Base-by-base conservation (phyloP, 1,140 invertebrate species). In the Sitobion miscanthi region DNA sequence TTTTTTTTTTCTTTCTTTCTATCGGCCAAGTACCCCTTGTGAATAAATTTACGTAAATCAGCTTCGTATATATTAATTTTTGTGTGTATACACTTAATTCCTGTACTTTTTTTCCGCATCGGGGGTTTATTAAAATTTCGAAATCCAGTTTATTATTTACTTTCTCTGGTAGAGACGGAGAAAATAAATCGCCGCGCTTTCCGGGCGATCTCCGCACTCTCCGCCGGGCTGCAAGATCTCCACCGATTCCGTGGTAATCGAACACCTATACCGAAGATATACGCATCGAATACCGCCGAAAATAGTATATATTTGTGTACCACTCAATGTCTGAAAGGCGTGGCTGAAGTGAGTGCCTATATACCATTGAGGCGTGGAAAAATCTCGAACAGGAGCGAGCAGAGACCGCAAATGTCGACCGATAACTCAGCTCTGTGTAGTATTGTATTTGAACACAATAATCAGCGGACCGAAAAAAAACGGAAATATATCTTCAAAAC, bases 31-130 rank as follows among this genome's bases (percentile, higher is more conserved):
- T 93, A 57, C 91, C 82, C 82, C 91, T 92, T 30, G 91, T 93
- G 91, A 93, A 93, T 93, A 93, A 93, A 93, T 93, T 93, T 93
- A 93, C 91, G 91, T 93, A 93, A 93, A 93, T 93, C 91, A 93
- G 91, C 91, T 93, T 86, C 77, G 91, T 93, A 93, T 93, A 93
- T 83, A 93, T 93, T 93, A 93, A 93, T 93, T 93, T 93, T 93
- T 93, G 82, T 86, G 91, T 93, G 35, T 93, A 57, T 93, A 93
- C 91, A 93, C 91, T 93, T 93, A 93, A 93, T 93, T 93, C 91
- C 14, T 52, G 82, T 49, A 54, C 49, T 92, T 83, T 92, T 93
- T 93, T 93, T 83, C 69, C 49, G 38, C 91, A 9, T 42, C n/a
- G 38, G n/a, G 35, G 82, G 91, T 93, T 93, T 93, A 93, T 93